phyloP scores from a whole-genome alignment of 2,113 vertebrate species.

The Pagrus major region DNA sequence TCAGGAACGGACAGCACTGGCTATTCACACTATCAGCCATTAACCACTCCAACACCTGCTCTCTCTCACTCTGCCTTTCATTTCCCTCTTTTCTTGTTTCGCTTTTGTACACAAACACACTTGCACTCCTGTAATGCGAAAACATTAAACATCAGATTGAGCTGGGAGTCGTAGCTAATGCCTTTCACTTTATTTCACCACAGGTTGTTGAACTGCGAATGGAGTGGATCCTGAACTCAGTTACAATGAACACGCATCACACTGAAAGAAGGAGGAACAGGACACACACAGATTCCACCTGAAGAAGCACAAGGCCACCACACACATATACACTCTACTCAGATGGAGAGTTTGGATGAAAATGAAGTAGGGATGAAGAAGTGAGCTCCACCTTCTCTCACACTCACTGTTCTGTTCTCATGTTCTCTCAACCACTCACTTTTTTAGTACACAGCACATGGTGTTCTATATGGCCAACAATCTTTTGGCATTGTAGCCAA shows the following conservation, averaged over 20 bases:
- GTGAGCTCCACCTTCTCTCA: not conserved
- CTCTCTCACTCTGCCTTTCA: constrained; percentile 74
- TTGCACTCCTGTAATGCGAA: not conserved
- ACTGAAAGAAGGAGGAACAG: constrained; percentile 4
- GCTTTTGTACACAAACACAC: constrained; percentile 64
- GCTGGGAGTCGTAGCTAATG: constrained; percentile 27
- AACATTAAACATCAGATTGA: constrained; percentile 32
- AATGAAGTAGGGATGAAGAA: constrained; percentile 8
- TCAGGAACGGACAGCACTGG: constrained; percentile 45
- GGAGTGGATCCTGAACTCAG: constrained; percentile 25
- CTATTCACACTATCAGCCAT: constrained; percentile 77
- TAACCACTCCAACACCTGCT: constrained; percentile 85
- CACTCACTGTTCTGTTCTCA: not conserved
- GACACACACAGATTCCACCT: not conserved
- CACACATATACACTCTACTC: not conserved
- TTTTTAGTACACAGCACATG: not conserved
- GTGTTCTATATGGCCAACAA: not conserved
- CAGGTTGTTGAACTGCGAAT: constrained; percentile 78
- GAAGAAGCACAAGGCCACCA: not conserved
- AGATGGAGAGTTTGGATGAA: not conserved
- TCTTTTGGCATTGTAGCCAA: not conserved
- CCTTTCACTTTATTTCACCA: constrained; percentile 47
- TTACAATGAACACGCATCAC: not conserved
- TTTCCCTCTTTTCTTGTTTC: constrained; percentile 29
- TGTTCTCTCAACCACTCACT: not conserved